phyloP scores from a whole-genome alignment of 2,888 invertebrate species.

The Sphaeridia pumilis region DNA sequence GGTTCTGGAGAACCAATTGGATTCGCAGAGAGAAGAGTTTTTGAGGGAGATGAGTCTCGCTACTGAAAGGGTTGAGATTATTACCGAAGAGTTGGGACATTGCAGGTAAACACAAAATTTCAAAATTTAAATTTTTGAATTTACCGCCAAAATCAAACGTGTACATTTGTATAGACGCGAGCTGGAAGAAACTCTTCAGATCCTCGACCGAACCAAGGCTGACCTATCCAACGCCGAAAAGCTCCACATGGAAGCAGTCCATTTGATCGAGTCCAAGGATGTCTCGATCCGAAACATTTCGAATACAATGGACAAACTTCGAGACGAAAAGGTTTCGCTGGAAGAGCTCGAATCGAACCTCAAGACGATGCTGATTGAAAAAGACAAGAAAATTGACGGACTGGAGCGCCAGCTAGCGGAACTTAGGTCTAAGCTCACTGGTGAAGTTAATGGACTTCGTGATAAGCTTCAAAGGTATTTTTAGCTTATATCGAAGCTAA shows the following conservation, averaged over 20 bases:
- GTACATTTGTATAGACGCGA: conserved; percentile 28
- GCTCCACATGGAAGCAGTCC: conserved; percentile 35
- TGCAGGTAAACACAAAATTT: conserved; percentile 28
- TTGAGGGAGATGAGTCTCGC: conserved; percentile 31
- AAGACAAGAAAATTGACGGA: conserved; percentile 31
- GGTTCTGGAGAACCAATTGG: conserved; percentile 32
- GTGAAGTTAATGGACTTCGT: conserved; percentile 27
- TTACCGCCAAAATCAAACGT: not conserved
- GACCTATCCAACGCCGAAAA: conserved; percentile 31
- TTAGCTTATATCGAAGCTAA: too few species aligned
- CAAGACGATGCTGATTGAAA: conserved; percentile 39
- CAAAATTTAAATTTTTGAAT: too few species aligned
- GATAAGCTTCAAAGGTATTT: conserved; percentile 31
- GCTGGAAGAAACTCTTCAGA: conserved; percentile 32
- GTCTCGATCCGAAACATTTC: conserved; percentile 26
- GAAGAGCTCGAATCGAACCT: conserved; percentile 38
- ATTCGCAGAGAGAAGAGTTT: conserved; percentile 32
- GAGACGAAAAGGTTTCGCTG: conserved; percentile 38
- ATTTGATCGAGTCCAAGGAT: conserved; percentile 32
- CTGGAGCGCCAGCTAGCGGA: conserved; percentile 31
- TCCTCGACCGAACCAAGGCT: conserved; percentile 31
- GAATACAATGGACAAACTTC: conserved; percentile 37
- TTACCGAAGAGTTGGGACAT: conserved; percentile 32
- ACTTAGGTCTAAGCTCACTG: conserved; percentile 25
- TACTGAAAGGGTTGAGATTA: conserved; percentile 29